Base-by-base conservation (phyloP, 2,888 invertebrate genomes). In the Zele albiditarsus region DNA sequence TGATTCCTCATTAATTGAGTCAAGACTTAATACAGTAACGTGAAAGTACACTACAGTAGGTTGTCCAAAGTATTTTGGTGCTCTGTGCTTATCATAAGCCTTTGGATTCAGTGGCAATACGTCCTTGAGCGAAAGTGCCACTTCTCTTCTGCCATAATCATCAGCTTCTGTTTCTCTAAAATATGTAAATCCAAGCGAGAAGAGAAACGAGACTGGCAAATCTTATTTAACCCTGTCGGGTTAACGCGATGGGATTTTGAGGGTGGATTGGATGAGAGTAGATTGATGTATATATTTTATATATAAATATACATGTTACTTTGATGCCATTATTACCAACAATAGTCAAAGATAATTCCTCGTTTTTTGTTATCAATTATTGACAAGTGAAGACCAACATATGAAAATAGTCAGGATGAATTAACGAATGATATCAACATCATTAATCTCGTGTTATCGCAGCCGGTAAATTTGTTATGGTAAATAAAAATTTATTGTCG, bases 1-100 rank as follows among this genome's bases (percentile, higher is more conserved):
- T 60, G 97, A 97, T 89, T 97, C 97, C 89, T 97, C 98, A 87
- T 97, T 97, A 80, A 98, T 97, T n/a, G 97, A 97, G 90, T 97
- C 97, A 82, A 97, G 90, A 66, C 96, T 96, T 77, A 97, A 90
- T 1, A 97, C 97, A 10, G 97, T 97, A 68, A 97, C 96, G 86
- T 97, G 97, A 86, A 97, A 97, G 88, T 96, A 96, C 53, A 97
- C 97, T 63, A 96, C 92, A 0, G 97, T 97, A 3, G 97, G 95
- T 87, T 96, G 95, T 0, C 96, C 96, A 83, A 95, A 91, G 71
- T 94, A 91, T 89, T 96, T 97, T 0, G 97, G 97, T 0, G 97
- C 96, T 77, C 96, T 91, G 90, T 96, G 97, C 90, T 97, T 97
- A 89, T 97, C 97, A 85, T 97, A 97, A 79, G 94, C 93, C 90